Evolutionary conservation across 2,113 vertebrate species (phyloP).

Genomic region (Notarius quadriscutis): DNA sequence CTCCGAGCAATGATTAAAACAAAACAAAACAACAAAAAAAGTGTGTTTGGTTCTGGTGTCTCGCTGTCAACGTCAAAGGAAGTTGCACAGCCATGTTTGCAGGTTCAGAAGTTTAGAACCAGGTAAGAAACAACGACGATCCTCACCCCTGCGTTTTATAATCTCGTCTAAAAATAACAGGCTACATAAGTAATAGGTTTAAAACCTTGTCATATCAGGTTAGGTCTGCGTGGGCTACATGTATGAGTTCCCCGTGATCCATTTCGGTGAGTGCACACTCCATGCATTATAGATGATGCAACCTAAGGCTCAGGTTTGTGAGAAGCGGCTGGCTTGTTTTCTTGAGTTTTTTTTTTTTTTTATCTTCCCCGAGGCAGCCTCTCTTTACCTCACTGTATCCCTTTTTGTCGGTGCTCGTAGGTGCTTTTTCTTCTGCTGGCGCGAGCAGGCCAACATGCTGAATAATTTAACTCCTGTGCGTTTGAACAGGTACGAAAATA

Average conservation of each 20-base stretch:
- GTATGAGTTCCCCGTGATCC: constrained; percentile 61
- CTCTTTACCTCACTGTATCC: constrained; percentile 53
- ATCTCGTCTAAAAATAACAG: constrained; percentile 51
- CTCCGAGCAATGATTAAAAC: not conserved
- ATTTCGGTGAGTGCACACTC: constrained; percentile 58
- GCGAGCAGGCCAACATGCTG: constrained; percentile 76
- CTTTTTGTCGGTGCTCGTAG: constrained; percentile 72
- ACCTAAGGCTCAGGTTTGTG: constrained; percentile 63
- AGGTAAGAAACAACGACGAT: not conserved
- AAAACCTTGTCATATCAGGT: constrained; percentile 49
- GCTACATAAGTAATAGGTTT: constrained; percentile 47
- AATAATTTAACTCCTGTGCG: constrained; percentile 86
- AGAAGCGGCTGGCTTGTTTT: constrained; percentile 61
- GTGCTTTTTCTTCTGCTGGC: constrained; percentile 75
- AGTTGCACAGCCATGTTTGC: not conserved
- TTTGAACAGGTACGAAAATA: constrained; percentile 93
- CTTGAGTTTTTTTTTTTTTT: constrained; percentile 21
- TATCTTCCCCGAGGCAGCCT: constrained; percentile 52
- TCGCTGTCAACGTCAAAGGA: not conserved
- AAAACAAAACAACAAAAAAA: not conserved
- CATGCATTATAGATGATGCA: constrained; percentile 70
- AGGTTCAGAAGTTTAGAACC: not conserved
- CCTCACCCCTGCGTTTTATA: constrained; percentile 50
- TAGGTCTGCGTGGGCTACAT: constrained; percentile 57
- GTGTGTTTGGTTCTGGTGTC: not conserved